phyloP scores from a whole-genome alignment of 2,888 invertebrate species.

The Xestia xanthographa region DNA sequence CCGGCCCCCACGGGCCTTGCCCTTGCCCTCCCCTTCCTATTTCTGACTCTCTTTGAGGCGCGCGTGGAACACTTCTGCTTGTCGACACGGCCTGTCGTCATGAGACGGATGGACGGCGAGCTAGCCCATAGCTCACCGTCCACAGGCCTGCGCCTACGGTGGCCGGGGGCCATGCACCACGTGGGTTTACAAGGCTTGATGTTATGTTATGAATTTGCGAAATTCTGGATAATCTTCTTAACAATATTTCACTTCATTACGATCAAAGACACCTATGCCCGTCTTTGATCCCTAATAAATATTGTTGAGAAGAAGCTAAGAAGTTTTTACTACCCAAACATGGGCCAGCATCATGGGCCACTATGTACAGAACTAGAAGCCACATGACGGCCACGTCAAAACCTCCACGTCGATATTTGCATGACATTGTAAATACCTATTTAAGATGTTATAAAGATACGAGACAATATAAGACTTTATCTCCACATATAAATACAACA shows the following conservation, averaged over 20 bases:
- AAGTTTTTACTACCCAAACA: not conserved
- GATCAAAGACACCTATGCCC: not conserved
- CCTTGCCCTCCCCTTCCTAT: too few species aligned
- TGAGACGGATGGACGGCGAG: too few species aligned
- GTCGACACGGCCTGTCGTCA: too few species aligned
- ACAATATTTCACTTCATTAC: not conserved
- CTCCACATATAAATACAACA: constrained; percentile 35
- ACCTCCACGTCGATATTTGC: constrained; percentile 47
- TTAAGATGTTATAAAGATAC: constrained; percentile 36
- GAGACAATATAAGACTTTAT: constrained; percentile 16
- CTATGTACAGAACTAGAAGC: constrained; percentile 7
- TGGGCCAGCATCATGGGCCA: not conserved
- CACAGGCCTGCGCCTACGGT: too few species aligned
- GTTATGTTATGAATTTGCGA: not conserved
- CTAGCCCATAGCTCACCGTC: too few species aligned
- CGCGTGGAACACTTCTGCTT: too few species aligned
- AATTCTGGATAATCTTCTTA: not conserved
- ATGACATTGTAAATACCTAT: constrained; percentile 44
- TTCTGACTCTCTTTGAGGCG: too few species aligned
- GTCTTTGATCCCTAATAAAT: too few species aligned
- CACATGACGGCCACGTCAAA: constrained; percentile 38
- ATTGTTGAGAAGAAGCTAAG: too few species aligned
- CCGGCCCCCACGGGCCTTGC: too few species aligned
- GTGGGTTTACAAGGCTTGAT: too few species aligned
- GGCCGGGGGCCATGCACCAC: too few species aligned